Percentiles rank a stretch among this genome's conserved stretches.
Conservation (phyloP, 1,140 invertebrate genomes). For the Proales similis region DNA sequence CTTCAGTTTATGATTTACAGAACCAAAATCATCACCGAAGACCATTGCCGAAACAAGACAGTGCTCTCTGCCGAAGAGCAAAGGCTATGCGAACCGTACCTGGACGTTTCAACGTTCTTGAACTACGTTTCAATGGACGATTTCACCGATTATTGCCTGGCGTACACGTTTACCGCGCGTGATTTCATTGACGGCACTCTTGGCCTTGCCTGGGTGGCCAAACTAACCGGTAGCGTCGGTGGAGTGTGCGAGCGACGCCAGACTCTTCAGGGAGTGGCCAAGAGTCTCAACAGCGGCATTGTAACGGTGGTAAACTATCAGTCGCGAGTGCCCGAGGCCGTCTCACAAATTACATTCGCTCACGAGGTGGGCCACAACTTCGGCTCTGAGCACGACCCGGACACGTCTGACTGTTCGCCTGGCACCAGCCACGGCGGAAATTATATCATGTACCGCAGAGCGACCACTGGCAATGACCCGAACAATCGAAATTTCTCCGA, state of each 20-base stretch:
- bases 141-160: conserved; percentile 94
- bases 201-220: conserved; percentile 89
- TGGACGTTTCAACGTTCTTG: conserved; percentile 36
- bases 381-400: conserved; percentile 77
- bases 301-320: conserved; percentile 99
- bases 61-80: neutral
- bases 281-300: conserved; percentile 92
- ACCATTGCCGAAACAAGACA: conserved; percentile 22
- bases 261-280: conserved; percentile 75
- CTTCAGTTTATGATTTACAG: conserved; percentile 35
- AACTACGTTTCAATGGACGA: conserved; percentile 68
- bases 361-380: conserved; percentile 99
- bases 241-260: conserved; percentile 96
- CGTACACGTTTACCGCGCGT: conserved; percentile 96
- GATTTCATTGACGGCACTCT: conserved; percentile 93
- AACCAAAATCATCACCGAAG: conserved; percentile 34
- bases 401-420: conserved; percentile 66
- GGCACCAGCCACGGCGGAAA: conserved; percentile 67
- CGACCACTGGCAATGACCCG: conserved; percentile 49
- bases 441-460: conserved; percentile 64
- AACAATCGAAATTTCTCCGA: conserved; percentile 51
- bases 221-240: conserved; percentile 72
- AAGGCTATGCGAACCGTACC: conserved; percentile 13
- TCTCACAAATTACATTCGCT: conserved; percentile 91
- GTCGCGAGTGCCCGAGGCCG: conserved; percentile 85